Percentiles rank a stretch among this genome's conserved stretches.
These are phyloP conservation scores for Hippocampus mohnikei DNA, from an alignment of 2,113 vertebrate genomes.

Conservation along the genomic window DNA sequence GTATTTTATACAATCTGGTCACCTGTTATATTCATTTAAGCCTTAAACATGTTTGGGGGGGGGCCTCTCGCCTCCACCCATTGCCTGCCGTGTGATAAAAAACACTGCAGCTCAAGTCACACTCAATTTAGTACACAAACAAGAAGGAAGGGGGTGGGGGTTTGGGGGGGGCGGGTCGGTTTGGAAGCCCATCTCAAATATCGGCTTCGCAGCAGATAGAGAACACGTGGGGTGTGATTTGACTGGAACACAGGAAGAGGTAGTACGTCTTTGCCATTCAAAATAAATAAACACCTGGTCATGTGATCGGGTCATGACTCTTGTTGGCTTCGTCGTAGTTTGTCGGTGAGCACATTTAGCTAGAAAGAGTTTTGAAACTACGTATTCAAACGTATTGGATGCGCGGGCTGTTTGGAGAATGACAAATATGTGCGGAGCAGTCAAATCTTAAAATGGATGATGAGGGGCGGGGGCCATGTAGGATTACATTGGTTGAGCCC, in stretches of 20 bases:
- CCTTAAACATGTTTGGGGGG: neutral
- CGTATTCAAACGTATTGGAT: constrained; percentile 10
- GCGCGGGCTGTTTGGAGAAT: constrained; percentile 5
- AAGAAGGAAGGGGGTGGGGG: neutral
- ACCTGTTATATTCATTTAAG: too few species aligned
- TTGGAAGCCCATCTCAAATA: neutral
- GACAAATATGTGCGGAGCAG: constrained; percentile 30
- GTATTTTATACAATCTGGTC: neutral
- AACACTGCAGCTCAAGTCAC: neutral
- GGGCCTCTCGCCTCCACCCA: neutral
- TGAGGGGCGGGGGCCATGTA: constrained; percentile 15
- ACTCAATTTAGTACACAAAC: constrained; percentile 8
- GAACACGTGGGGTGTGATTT: neutral
- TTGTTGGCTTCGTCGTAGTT: too few species aligned
- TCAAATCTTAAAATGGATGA: constrained; percentile 8
- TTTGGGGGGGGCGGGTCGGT: neutral
- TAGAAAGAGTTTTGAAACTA: constrained; percentile 21
- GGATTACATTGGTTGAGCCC: constrained; percentile 51
- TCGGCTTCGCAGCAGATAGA: neutral
- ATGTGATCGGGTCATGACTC: neutral
- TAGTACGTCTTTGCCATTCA: neutral
- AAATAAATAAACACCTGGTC: neutral
- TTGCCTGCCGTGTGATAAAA: constrained; percentile 14
- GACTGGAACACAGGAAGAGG: too few species aligned
- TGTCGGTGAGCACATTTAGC: constrained; percentile 11